Percentiles rank a stretch among this genome's conserved stretches.
These are phyloP conservation scores for Perithous albicinctus DNA, from an alignment of 2,888 invertebrate genomes.

Conservation along the genomic window DNA sequence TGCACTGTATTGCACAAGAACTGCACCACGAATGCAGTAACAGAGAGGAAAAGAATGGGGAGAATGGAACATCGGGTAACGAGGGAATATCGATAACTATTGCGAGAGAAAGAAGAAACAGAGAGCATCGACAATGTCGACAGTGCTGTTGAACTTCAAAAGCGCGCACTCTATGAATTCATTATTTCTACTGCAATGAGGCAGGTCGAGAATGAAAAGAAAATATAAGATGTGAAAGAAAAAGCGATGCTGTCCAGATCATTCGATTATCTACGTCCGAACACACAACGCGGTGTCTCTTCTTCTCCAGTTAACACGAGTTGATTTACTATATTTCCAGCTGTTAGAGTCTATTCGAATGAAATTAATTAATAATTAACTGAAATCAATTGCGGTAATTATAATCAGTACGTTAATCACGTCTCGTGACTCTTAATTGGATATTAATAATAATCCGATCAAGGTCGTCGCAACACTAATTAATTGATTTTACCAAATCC, in stretches of 20 bases:
- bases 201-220: neutral
- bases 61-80: slow-evolving; percentile 27
- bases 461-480: no score
- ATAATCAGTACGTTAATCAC: neutral
- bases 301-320: neutral
- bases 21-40: slow-evolving; percentile 23
- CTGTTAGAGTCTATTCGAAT: neutral
- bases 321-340: neutral
- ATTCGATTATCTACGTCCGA: slow-evolving; percentile 22
- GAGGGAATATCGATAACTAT: slow-evolving; percentile 56
- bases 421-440: neutral
- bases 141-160: slow-evolving; percentile 24
- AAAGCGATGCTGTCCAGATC: neutral
- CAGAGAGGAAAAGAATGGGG: neutral
- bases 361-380: neutral
- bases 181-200: slow-evolving; percentile 25
- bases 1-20: slow-evolving; percentile 33
- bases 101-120: slow-evolving; percentile 15
- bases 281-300: neutral
- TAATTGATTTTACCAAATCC: no score
- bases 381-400: neutral
- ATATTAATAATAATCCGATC: no score
- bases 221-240: slow-evolving; percentile 13
- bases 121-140: slow-evolving; percentile 28
- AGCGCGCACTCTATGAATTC: slow-evolving; percentile 35